Percentiles rank a stretch among this genome's conserved stretches.
These are phyloP conservation scores for Turritopsis rubra DNA, from an alignment of 30 jellyfish, hydroid and myxozoan genomes.

Conservation along the genomic window DNA sequence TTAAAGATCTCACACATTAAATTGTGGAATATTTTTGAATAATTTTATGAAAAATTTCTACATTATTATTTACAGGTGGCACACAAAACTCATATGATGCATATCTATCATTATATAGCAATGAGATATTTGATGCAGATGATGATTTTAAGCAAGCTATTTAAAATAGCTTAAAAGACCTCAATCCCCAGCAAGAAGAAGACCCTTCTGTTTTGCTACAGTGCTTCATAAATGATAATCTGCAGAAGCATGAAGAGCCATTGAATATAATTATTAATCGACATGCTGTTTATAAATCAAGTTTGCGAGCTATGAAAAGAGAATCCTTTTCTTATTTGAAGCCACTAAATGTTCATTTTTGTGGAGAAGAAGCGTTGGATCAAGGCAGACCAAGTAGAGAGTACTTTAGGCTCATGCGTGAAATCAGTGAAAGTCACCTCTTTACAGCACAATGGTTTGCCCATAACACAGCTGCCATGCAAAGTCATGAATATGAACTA, in stretches of 20 bases:
- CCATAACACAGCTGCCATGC: constrained; percentile 18
- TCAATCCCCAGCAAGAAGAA: background rate
- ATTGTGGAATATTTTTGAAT: too few relatives aligned
- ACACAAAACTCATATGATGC: background rate
- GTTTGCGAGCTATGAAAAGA: background rate
- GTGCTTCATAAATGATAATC: background rate
- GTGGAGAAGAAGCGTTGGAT: background rate
- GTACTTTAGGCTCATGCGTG: background rate
- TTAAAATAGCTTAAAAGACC: background rate
- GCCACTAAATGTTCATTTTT: background rate
- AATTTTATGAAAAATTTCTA: too few relatives aligned
- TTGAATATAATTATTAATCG: background rate
- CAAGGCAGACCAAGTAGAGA: background rate
- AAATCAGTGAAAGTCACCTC: background rate
- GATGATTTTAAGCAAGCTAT: background rate
- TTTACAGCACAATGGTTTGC: constrained; percentile 16
- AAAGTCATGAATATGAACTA: constrained; percentile 24
- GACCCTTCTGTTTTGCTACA: background rate
- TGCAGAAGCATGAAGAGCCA: background rate
- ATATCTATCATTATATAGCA: background rate
- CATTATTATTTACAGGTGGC: too few relatives aligned
- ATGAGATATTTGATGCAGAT: background rate
- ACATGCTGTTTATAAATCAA: background rate
- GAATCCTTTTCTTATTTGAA: background rate
- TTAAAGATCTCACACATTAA: too few relatives aligned